These are phyloP conservation scores for Sitophilus oryzae DNA, from an alignment of 1,140 invertebrate genomes.

Conservation along the genomic window DNA sequence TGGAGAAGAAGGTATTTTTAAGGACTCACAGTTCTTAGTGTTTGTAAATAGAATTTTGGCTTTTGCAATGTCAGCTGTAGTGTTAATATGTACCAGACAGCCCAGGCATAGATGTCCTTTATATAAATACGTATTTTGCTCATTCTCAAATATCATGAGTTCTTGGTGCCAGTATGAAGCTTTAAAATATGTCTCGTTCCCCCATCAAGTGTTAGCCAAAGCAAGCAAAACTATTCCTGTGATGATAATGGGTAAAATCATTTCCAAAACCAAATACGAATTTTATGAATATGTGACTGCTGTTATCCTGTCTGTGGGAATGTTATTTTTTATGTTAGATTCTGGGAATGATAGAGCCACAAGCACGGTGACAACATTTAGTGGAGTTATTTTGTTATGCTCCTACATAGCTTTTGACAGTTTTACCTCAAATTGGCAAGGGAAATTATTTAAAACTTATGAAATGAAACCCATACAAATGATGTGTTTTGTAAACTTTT, in stretches of 20 bases:
- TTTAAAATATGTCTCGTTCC: constrained; percentile 96
- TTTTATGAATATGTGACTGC: constrained; percentile 92
- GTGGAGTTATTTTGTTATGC: constrained; percentile 79
- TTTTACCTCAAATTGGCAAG: constrained; percentile 99
- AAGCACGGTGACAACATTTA: constrained; percentile 65
- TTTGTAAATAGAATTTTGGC: constrained; percentile 89
- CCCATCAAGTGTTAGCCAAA: constrained; percentile 92
- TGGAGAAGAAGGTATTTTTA: constrained; percentile 65
- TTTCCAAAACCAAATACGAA: constrained; percentile 84
- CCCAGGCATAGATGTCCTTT: constrained; percentile 76
- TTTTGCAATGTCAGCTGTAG: constrained; percentile 62
- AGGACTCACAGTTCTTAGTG: constrained; percentile 92
- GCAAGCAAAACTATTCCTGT: constrained; percentile 95
- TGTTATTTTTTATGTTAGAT: constrained; percentile 84
- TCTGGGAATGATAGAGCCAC: constrained; percentile 47
- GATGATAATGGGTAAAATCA: constrained; percentile 95
- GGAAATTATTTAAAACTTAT: constrained; percentile 79
- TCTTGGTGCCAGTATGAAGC: constrained; percentile 99
- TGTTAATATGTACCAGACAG: constrained; percentile 55
- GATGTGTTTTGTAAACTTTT: constrained; percentile 97
- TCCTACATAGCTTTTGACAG: constrained; percentile 94
- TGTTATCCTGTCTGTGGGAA: constrained; percentile 82
- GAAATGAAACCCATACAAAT: constrained; percentile 85
- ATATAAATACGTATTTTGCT: constrained; percentile 95
- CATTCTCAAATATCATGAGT: constrained; percentile 96